Evolutionary conservation across 2,797 vertebrate species (phyloP).

Genomic region (Meda fulgida): DNA sequence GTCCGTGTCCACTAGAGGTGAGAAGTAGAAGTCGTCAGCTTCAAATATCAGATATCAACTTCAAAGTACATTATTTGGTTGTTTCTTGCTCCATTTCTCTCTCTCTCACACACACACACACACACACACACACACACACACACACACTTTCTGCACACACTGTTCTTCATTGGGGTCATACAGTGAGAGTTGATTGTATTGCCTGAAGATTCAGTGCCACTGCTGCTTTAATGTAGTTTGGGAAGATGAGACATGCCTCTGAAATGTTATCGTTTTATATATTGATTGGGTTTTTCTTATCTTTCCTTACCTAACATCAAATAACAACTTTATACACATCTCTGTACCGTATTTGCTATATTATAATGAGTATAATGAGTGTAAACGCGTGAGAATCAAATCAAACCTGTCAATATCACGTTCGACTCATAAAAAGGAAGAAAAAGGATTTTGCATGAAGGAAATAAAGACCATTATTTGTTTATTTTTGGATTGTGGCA

Average conservation of each 20-base stretch:
- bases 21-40: not conserved
- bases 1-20: not conserved
- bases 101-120: not conserved
- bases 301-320: not conserved
- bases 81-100: not conserved
- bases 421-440: not conserved
- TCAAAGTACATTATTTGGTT: not conserved
- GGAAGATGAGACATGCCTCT: not conserved
- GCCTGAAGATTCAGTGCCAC: slow-evolving; percentile 4
- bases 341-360: not conserved
- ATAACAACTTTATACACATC: not conserved
- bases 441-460: not conserved
- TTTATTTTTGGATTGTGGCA: not conserved
- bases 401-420: not conserved
- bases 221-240: not conserved
- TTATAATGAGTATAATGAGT: too few species aligned
- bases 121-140: too few species aligned
- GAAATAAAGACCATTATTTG: not conserved
- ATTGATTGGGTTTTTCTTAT: not conserved
- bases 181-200: slow-evolving; percentile 10
- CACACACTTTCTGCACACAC: too few species aligned
- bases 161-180: slow-evolving; percentile 5
- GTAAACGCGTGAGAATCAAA: not conserved
- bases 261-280: not conserved
- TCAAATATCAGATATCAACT: not conserved